These are phyloP conservation scores for Venustoraphidia nigricollis DNA, from an alignment of 2,888 invertebrate species.

Conservation along the genomic window DNA sequence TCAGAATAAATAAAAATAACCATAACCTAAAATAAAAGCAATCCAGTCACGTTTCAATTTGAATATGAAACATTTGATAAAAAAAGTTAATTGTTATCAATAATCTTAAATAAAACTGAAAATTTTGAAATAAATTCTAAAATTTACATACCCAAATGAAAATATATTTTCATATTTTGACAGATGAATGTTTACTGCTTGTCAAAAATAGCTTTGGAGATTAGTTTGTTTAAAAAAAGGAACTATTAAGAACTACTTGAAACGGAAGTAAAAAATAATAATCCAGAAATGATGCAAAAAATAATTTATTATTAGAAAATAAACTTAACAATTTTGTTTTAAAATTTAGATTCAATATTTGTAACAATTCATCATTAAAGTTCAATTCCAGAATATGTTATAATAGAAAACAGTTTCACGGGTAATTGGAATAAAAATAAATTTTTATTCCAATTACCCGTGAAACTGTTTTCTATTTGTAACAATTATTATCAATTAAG, in stretches of 20 bases:
- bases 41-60: no score
- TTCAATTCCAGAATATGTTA: no score
- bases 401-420: no score
- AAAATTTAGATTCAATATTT: not conserved
- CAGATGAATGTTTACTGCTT: not conserved
- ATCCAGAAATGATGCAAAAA: no score
- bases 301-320: not conserved
- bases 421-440: no score
- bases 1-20: conserved; percentile 18
- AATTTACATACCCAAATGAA: not conserved
- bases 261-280: not conserved
- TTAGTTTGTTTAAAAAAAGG: not conserved
- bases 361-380: no score
- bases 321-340: not conserved
- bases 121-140: not conserved
- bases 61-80: no score
- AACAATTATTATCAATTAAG: not conserved
- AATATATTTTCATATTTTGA: not conserved
- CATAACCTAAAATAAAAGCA: no score
- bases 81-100: not conserved
- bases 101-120: not conserved
- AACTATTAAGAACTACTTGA: not conserved
- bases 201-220: not conserved
- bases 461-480: no score
- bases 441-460: no score